Evolutionary conservation across 2,888 invertebrate genomes (phyloP), one percentile per base, ranked within the genome.

Genomic region (Meiosimyza platycephala): DNA sequence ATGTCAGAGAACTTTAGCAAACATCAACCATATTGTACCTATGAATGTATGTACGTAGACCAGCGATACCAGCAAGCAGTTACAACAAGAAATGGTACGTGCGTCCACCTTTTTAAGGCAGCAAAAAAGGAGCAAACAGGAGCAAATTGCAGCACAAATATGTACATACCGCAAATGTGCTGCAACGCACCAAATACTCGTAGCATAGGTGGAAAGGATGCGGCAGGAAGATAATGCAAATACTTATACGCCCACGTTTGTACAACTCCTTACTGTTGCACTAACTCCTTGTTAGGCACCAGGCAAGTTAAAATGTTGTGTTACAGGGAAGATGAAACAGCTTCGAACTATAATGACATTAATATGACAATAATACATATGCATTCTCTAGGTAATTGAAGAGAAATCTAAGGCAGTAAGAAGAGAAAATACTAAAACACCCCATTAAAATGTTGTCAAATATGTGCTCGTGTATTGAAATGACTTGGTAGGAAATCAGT

Each of bases 101-200:
- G 71, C 73, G 79, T 78, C 78, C 81, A 83, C 81, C 83, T 84
- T 80, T 81, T 79, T 83, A 82, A 79, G 81, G 78, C 80, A 82
- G 81, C 80, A 80, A 82, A 83, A 83, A 84, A 84, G 83, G 82
- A 81, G 84, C 83, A 80, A 84, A 80, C 78, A 80, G 79, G 78
- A 81, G 79, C 79, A 84, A 85, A 83, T 83, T 82, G 81, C 81
- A 83, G 79, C 79, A 80, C 82, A 84, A 83, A 85, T 83, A 83
- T 85, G 80, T 82, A 79, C 81, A 77, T 74, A 77, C 72, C 28
- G 57, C 60, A 57, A 65, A 64, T 28, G 52, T 6, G n/a, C 62
- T 67, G 55, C 13, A 57, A 66, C 18, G 28, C 28, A 28, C 28
- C 2, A 28, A 28, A 28, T 28, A 28, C 3, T n/a, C 3, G 28